phyloP scores from a whole-genome alignment of 2,888 invertebrate genomes.

The Deilephila porcellus region DNA sequence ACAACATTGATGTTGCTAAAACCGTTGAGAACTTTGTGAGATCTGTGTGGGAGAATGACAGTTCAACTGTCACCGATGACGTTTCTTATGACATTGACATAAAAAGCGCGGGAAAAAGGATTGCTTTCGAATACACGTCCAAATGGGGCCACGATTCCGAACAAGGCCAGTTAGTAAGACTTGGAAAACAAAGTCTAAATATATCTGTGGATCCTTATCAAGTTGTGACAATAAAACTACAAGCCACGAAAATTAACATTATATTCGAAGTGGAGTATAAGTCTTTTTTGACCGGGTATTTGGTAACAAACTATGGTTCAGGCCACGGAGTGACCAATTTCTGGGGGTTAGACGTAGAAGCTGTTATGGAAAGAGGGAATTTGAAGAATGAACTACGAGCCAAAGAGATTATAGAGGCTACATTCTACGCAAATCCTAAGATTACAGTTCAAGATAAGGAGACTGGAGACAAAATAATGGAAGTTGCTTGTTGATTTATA shows the following conservation, averaged over 20 bases:
- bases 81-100: slow-evolving; percentile 19
- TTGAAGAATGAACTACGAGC: slow-evolving; percentile 20
- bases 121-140: slow-evolving; percentile 20
- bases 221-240: slow-evolving; percentile 28
- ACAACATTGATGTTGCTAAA: slow-evolving; percentile 43
- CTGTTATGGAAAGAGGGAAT: slow-evolving; percentile 28
- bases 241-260: slow-evolving; percentile 32
- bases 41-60: slow-evolving; percentile 46
- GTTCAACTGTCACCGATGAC: slow-evolving; percentile 35
- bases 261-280: slow-evolving; percentile 39
- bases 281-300: slow-evolving; percentile 38
- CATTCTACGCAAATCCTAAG: not conserved
- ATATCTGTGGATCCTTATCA: slow-evolving; percentile 33
- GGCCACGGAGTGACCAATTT: slow-evolving; percentile 39
- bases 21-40: slow-evolving; percentile 44
- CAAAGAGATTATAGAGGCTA: not conserved
- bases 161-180: slow-evolving; percentile 17
- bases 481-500: not conserved
- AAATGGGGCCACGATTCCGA: slow-evolving; percentile 31
- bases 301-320: slow-evolving; percentile 37
- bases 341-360: slow-evolving; percentile 41
- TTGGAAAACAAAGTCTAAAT: slow-evolving; percentile 22
- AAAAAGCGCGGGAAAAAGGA: slow-evolving; percentile 16
- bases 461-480: not conserved
- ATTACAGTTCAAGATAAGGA: not conserved